Conservation (phyloP, 2,797 vertebrate species). For the Enteromius unitaeniatus region DNA sequence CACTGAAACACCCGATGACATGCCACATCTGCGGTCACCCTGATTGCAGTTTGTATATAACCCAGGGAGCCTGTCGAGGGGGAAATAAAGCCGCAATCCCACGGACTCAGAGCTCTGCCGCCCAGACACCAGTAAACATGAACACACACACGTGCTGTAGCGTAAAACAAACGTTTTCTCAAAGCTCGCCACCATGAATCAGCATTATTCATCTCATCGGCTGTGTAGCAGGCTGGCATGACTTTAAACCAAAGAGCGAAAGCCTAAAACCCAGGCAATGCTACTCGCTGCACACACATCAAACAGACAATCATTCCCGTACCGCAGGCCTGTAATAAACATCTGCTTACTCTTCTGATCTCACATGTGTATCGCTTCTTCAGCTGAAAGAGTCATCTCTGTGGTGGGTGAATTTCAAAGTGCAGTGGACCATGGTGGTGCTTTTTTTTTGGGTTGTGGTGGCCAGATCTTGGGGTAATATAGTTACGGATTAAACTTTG, state of each 20-base stretch:
- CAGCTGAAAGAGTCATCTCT: slow-evolving; percentile 20
- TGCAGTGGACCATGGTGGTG: neutral
- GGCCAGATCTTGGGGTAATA: neutral
- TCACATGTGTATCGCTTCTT: slow-evolving; percentile 39
- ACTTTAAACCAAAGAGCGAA: slow-evolving; percentile 58
- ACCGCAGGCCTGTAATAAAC: slow-evolving; percentile 51
- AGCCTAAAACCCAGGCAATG: slow-evolving; percentile 62
- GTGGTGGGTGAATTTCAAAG: slow-evolving; percentile 33
- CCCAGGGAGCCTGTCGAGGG: neutral
- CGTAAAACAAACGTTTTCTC: slow-evolving; percentile 78
- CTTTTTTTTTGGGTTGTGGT: neutral
- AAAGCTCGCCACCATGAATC: slow-evolving; percentile 72
- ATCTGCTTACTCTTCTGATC: slow-evolving; percentile 51
- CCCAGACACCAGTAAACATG: slow-evolving; percentile 38
- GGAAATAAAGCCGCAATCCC: slow-evolving; percentile 42
- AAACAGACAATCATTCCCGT: slow-evolving; percentile 49
- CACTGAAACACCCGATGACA: slow-evolving; percentile 12
- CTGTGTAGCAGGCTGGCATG: slow-evolving; percentile 59
- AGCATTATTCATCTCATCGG: slow-evolving; percentile 69
- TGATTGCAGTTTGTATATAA: slow-evolving; percentile 31
- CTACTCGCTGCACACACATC: slow-evolving; percentile 59
- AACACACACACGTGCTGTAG: slow-evolving; percentile 57
- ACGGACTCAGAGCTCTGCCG: slow-evolving; percentile 2
- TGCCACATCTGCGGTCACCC: slow-evolving; percentile 19
- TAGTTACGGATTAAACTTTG: neutral